A percentile compares a stretch with the other conserved stretches of the same genome.
Evolutionary conservation across 2,797 vertebrate genomes (phyloP).

Genomic region (Urocyon cinereoargenteus): DNA sequence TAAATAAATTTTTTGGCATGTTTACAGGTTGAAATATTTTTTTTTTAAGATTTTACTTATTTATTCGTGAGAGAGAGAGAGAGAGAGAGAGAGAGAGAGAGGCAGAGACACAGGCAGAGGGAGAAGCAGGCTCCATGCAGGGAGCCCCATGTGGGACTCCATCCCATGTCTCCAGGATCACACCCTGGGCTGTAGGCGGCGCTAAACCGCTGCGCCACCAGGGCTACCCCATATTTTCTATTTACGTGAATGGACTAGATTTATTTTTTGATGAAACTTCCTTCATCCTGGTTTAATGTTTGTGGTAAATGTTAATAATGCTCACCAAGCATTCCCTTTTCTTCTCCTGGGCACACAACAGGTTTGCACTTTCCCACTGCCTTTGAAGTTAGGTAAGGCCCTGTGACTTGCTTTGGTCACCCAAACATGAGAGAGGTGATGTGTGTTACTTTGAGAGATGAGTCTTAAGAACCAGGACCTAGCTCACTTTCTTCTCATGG

Average conservation of each 20-base stretch:
- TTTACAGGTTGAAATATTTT: background rate
- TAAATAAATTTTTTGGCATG: constrained; percentile 29
- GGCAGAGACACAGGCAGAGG: too few relatives aligned
- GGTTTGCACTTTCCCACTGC: background rate
- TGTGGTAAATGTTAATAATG: background rate
- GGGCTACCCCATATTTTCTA: too few relatives aligned
- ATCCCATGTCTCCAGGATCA: too few relatives aligned
- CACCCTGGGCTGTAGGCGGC: too few relatives aligned
- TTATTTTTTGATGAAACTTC: background rate
- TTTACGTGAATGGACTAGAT: background rate
- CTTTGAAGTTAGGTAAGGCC: constrained; percentile 10
- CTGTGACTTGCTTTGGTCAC: background rate
- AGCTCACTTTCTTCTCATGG: background rate
- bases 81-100: too few relatives aligned
- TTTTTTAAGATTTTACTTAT: too few relatives aligned
- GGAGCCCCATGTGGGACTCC: too few relatives aligned
- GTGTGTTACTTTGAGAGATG: background rate
- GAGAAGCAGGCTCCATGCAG: too few relatives aligned
- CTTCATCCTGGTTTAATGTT: background rate
- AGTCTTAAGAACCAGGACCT: background rate
- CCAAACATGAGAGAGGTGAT: background rate
- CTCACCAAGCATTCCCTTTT: background rate
- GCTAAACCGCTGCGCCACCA: too few relatives aligned
- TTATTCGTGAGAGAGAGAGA: too few relatives aligned
- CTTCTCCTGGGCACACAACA: background rate